Conservation (phyloP, 2,888 invertebrate genomes). For the Pseudococcus longispinus region DNA sequence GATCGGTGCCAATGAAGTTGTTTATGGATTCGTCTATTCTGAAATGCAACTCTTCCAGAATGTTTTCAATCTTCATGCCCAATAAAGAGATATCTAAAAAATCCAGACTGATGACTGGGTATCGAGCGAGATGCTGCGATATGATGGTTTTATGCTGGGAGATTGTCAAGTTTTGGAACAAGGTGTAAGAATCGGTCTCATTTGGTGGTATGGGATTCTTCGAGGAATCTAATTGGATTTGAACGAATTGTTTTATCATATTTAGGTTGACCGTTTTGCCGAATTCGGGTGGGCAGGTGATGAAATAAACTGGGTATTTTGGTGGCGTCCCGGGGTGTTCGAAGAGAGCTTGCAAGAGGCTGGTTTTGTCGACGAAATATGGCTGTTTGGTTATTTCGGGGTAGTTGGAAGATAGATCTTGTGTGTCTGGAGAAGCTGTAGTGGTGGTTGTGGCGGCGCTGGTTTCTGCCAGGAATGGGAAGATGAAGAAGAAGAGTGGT, state of each 20-base stretch:
- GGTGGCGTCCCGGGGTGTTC: background rate
- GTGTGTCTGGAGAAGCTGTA: background rate
- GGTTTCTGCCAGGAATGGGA: background rate
- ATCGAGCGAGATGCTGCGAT: background rate
- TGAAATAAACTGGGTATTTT: conserved; percentile 1
- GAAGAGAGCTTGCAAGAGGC: background rate
- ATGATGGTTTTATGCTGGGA: background rate
- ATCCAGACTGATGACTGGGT: background rate
- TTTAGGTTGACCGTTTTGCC: background rate
- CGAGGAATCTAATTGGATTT: background rate
- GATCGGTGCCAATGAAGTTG: background rate
- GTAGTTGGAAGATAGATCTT: background rate
- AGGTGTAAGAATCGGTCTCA: background rate
- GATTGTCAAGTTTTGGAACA: background rate
- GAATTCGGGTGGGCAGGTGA: background rate
- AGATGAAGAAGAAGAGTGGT: background rate
- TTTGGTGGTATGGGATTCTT: background rate
- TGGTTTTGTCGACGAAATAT: background rate
- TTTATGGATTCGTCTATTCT: background rate
- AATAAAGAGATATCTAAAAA: background rate
- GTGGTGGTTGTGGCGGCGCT: background rate
- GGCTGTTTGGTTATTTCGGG: background rate
- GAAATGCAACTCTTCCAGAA: background rate
- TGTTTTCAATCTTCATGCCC: background rate
- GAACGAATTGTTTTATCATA: background rate